A percentile compares a stretch with the other conserved stretches of the same genome.
phyloP scores from a whole-genome alignment of 2,113 vertebrate species.

The Formicarius rufipectus region DNA sequence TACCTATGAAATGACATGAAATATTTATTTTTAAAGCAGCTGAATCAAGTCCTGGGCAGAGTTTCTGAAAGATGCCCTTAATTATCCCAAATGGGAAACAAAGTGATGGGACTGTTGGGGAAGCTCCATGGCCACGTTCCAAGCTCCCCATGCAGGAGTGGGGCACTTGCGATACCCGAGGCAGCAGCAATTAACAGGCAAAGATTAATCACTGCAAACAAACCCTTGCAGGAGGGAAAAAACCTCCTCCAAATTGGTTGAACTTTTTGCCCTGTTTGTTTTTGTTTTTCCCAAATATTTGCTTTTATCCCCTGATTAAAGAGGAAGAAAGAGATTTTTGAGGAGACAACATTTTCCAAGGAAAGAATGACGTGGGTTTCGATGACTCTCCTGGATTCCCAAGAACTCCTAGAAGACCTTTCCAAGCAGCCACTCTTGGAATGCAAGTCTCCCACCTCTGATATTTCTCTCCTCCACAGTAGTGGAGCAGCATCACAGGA shows the following conservation, averaged over 20 bases:
- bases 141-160: neutral
- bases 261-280: neutral
- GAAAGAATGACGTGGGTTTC: neutral
- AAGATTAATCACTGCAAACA: neutral
- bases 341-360: fast-evolving
- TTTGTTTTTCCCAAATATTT: neutral
- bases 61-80: neutral
- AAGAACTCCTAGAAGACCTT: neutral
- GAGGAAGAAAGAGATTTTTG: neutral
- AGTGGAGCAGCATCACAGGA: neutral
- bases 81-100: neutral
- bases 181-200: neutral
- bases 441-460: neutral
- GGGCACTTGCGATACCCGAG: neutral
- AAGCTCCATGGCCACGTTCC: neutral
- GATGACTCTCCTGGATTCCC: neutral
- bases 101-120: neutral
- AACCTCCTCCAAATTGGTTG: neutral
- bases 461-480: neutral
- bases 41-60: too few species aligned
- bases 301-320: neutral
- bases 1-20: too few species aligned
- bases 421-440: neutral
- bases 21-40: too few species aligned
- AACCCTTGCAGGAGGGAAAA: neutral